Conservation (phyloP, 2,113 vertebrate genomes). For the Erinaceus europaeus region DNA sequence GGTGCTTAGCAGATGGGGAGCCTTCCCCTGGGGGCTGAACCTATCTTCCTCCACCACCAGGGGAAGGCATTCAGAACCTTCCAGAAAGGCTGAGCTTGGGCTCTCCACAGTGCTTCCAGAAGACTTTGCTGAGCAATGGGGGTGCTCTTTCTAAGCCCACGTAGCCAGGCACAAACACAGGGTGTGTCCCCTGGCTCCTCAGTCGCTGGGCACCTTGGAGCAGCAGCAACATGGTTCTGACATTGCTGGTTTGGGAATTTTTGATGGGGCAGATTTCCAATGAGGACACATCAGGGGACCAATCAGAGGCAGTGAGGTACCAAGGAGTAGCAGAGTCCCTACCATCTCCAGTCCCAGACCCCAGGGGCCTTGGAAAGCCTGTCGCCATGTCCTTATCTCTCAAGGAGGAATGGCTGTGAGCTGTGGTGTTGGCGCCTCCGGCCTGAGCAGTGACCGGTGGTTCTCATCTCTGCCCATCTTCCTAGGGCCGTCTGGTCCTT, state of each 20-base stretch:
- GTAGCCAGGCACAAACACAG: background rate
- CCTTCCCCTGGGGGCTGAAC: background rate
- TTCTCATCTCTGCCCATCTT: too few relatives aligned
- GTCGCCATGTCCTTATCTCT: too few relatives aligned
- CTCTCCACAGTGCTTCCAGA: background rate
- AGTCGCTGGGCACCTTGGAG: background rate
- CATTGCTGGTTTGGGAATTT: background rate
- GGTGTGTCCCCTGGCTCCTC: background rate
- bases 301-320: accelerated
- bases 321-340: background rate
- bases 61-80: background rate
- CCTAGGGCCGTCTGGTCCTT: background rate
- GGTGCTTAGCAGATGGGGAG: too few relatives aligned
- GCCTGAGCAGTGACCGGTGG: too few relatives aligned
- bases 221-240: background rate
- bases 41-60: too few relatives aligned
- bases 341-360: background rate
- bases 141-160: background rate
- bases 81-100: background rate
- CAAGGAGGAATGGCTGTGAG: too few relatives aligned
- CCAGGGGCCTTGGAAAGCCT: background rate
- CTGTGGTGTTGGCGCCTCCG: too few relatives aligned
- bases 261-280: background rate
- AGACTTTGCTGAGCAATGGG: too few relatives aligned
- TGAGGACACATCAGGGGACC: background rate